Conservation (phyloP, 2,888 invertebrate species). For the Dryobotodes eremita region DNA sequence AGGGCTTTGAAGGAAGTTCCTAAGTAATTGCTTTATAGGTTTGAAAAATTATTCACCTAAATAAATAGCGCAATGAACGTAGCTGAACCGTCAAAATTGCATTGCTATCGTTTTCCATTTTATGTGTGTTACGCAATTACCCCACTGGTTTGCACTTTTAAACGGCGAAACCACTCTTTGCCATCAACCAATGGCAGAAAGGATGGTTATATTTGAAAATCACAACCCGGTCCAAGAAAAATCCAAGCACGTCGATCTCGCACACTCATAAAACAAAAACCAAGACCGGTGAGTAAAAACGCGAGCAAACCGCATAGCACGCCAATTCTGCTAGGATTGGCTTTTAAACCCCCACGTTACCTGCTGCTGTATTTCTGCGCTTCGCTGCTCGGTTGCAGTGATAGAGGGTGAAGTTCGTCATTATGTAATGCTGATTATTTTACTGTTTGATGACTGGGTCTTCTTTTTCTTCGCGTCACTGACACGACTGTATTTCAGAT, state of each 20-base stretch:
- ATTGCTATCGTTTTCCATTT: too few relatives aligned
- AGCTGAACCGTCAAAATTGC: too few relatives aligned
- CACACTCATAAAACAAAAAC: conserved; percentile 21
- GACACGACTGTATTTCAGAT: not conserved
- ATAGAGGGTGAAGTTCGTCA: not conserved
- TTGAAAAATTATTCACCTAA: too few relatives aligned
- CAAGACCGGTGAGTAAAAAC: conserved; percentile 43
- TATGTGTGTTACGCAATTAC: too few relatives aligned
- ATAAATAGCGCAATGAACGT: too few relatives aligned
- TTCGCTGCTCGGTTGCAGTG: conserved; percentile 36
- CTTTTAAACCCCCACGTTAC: conserved; percentile 67
- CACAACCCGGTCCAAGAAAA: not conserved
- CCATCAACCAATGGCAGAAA: not conserved
- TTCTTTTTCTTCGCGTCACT: not conserved
- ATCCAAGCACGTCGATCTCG: conserved; percentile 9
- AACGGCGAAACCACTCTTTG: not conserved
- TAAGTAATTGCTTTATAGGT: too few relatives aligned
- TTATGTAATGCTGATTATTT: not conserved
- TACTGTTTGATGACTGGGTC: not conserved
- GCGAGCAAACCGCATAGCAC: conserved; percentile 36
- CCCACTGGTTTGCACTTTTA: too few relatives aligned
- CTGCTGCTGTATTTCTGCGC: conserved; percentile 65
- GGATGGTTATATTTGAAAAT: not conserved
- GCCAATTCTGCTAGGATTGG: conserved; percentile 67
- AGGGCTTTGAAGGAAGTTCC: too few relatives aligned